Conservation (phyloP, 1,140 invertebrate genomes). For the Diorhabda sublineata region DNA sequence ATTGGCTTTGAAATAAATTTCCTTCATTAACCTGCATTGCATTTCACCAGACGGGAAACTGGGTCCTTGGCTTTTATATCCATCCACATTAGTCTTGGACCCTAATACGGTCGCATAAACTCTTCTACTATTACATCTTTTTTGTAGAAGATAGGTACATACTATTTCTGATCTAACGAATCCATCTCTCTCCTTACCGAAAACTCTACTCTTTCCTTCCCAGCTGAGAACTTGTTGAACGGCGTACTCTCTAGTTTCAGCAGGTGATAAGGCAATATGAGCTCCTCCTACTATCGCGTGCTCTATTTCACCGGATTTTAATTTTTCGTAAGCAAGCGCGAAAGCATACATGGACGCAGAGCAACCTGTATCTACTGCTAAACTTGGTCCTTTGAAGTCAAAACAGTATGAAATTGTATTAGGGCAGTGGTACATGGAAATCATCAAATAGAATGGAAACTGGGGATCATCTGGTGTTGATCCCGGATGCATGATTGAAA, state of each 20-base stretch:
- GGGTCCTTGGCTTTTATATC: constrained; percentile 70
- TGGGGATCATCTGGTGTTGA: too few relatives aligned
- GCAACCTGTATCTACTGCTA: constrained; percentile 81
- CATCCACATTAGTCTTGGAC: constrained; percentile 74
- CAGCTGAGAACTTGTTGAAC: constrained; percentile 75
- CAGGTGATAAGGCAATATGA: constrained; percentile 77
- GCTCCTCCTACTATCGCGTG: constrained; percentile 79
- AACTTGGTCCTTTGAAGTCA: constrained; percentile 69
- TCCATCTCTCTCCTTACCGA: constrained; percentile 74
- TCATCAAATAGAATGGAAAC: too few relatives aligned
- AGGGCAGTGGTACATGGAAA: constrained; percentile 45
- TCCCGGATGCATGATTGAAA: too few relatives aligned
- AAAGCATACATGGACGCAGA: constrained; percentile 80
- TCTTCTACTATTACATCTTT: constrained; percentile 67
- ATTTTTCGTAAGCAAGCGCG: constrained; percentile 71
- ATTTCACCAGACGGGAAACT: constrained; percentile 82
- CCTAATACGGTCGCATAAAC: constrained; percentile 58
- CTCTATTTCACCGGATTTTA: constrained; percentile 75
- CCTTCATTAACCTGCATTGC: constrained; percentile 70
- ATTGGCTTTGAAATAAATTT: constrained; percentile 58
- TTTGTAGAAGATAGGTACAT: constrained; percentile 76
- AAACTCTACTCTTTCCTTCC: constrained; percentile 82
- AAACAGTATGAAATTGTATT: constrained; percentile 78
- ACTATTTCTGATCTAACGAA: constrained; percentile 72
- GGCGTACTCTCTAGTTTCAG: constrained; percentile 72